These are phyloP conservation scores for Scytalopus superciliaris DNA, from an alignment of 2,113 vertebrate genomes.

Conservation along the genomic window DNA sequence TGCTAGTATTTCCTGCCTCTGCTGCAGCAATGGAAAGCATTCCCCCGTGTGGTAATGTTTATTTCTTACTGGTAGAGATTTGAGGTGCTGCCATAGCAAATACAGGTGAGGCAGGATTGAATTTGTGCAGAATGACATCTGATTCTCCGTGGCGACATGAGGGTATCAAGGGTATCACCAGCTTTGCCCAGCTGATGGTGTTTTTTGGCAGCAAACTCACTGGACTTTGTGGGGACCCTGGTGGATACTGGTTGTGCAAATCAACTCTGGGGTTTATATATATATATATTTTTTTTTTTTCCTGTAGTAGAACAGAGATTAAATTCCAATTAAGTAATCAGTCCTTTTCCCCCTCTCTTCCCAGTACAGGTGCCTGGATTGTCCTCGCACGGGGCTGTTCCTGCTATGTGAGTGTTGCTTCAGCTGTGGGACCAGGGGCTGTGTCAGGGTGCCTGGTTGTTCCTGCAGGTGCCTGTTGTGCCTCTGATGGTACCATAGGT, in stretches of 20 bases:
- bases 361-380: neutral
- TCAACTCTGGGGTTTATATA: neutral
- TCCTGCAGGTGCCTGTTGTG: rapidly evolving
- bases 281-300: too few species aligned
- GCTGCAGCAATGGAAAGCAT: neutral
- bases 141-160: rapidly evolving
- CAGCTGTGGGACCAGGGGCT: rapidly evolving
- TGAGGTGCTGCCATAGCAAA: neutral
- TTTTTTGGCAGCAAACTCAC: neutral
- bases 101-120: neutral
- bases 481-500: rapidly evolving
- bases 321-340: neutral
- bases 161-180: too few species aligned
- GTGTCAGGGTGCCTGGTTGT: neutral
- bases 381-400: neutral
- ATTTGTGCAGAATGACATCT: neutral
- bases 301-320: neutral
- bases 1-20: neutral
- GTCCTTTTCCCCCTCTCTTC: neutral
- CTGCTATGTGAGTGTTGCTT: neutral
- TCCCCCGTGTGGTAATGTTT: neutral
- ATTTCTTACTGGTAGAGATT: neutral
- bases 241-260: neutral
- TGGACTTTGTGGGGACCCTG: neutral
- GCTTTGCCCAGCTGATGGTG: neutral